These are phyloP conservation scores for Mesopsocus fuscifrons DNA, from an alignment of 2,888 invertebrate genomes.

Conservation along the genomic window DNA sequence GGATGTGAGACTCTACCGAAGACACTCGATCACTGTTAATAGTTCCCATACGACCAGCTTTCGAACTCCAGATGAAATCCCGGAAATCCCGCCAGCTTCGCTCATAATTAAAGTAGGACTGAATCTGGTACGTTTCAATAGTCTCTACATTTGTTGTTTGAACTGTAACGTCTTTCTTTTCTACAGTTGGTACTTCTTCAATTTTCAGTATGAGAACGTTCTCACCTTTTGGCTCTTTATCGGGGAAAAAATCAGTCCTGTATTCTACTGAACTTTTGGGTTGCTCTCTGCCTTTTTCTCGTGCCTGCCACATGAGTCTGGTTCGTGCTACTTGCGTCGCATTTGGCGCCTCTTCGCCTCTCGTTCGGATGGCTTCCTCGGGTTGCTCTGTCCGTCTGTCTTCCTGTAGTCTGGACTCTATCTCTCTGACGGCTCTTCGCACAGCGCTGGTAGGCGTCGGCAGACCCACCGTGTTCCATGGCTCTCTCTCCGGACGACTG, in stretches of 20 bases:
- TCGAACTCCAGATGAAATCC: neutral
- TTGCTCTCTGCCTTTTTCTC: slow-evolving; percentile 1
- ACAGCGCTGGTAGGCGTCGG: neutral
- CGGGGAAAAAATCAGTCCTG: neutral
- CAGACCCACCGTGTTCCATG: slow-evolving; percentile 4
- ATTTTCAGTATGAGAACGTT: slow-evolving; percentile 4
- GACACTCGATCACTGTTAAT: neutral
- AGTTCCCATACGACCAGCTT: neutral
- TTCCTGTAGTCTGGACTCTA: neutral
- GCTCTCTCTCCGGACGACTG: slow-evolving; percentile 7
- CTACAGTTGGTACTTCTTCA: neutral
- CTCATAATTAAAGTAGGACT: neutral
- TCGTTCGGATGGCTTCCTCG: neutral
- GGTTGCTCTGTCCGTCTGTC: neutral
- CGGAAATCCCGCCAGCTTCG: neutral
- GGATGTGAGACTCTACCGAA: neutral
- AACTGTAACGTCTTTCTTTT: slow-evolving; percentile 1
- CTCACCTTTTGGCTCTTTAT: neutral
- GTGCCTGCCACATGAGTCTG: slow-evolving; percentile 1
- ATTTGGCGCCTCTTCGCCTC: neutral
- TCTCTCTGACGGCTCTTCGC: neutral
- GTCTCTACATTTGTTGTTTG: neutral
- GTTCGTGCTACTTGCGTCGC: neutral
- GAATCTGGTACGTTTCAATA: neutral
- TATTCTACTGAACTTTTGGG: neutral